Evolutionary conservation across 1,140 invertebrate species (phyloP), one percentile per base, ranked within the genome.

Genomic region (Drosophila ogumai): DNA sequence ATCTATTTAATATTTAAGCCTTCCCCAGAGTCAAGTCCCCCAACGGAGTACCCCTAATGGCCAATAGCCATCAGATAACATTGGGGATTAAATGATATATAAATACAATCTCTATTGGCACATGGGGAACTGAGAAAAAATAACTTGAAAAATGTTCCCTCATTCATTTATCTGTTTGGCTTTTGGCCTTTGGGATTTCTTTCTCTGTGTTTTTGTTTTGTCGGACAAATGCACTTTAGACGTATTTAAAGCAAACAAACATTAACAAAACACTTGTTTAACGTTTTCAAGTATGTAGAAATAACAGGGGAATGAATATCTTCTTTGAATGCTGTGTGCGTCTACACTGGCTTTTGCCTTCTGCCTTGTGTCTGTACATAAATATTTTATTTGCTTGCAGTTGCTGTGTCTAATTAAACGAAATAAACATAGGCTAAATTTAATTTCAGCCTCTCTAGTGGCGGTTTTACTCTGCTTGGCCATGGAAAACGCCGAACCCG

Each of bases 231-330:
- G 66, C 79, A 88, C 80, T 82, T 88, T 82, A 67, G 75, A 88
- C 86, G 80, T 67, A 47, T 79, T 86, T 82, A 77, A 82, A 76
- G 80, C 76, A 87, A 87, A 87, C 84, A 87, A 82, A 87, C 80
- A 87, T 87, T 88, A 87, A 87, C 82, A 84, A 87, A 87, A 88
- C 84, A 88, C 82, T 87, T 87, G 82, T 87, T 88, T 88, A 88
- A 80, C 60, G 67, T 88, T 87, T 88, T 87, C 82, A 87, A 87
- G 84, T 87, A 88, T 79, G 72, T 82, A 88, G 72, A 79, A 86
- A 66, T 65, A 61, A 49, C 64, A 74, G 41, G 57, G 47, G 57
- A 67, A 56, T 63, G 55, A 55, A 40, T 68, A 43, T 47, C 40
- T 52, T 17, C 38, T 44, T 46, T 19, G 46, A 22, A 73, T 67